Base-by-base conservation (phyloP, 2,797 vertebrate genomes). In the Phataginus tricuspis region DNA sequence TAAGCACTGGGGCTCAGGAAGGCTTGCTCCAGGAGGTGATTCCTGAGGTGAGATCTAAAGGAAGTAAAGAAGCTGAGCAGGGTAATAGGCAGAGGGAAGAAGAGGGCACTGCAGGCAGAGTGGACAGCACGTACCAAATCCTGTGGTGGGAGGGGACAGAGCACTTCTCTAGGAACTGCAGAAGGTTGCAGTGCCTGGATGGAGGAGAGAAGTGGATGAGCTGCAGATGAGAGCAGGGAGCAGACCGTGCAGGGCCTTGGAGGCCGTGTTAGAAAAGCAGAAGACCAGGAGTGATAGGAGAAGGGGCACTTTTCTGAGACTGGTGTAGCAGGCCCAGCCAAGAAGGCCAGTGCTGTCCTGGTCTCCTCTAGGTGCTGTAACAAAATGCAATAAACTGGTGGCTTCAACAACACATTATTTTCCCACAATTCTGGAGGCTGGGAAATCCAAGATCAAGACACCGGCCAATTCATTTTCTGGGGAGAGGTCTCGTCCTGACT, bases 61-160 rank as follows among this genome's bases (percentile, higher is more conserved):
- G 29, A 51, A 89, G 53, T n/a, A 25, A 16, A 51, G 61, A 34
- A 27, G 59, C 31, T 42, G 23, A 14, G 63, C 39, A 64, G 53
- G 53, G n/a, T 25, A 21, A 19, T 27, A 15, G 61, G 25, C 18
- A 7, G 11, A 14, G 23, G 7, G 69, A 89, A 13, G 51, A 37
- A n/a, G 25, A 64, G 14, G 25, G 31, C 45, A 8, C 25, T 19
- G 29, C 23, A 49, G 42, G n/a, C 7, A 64, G 31, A 49, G 25
- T 19, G 57, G 61, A 21, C 49, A 61, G 23, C 31, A 34, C 0
- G 0, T 2, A 10, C 15, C 2, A 34, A 45, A 21, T 39, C 77
- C 77, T 86, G 37, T 10, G 71, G 31, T 39, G 3, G 64, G 59
- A 53, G 15, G 39, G 25, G n/a, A 27, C 64, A 12, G n/a, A 1